Conservation (phyloP, 1,140 invertebrate genomes). For the Helicorthomorpha holstii region DNA sequence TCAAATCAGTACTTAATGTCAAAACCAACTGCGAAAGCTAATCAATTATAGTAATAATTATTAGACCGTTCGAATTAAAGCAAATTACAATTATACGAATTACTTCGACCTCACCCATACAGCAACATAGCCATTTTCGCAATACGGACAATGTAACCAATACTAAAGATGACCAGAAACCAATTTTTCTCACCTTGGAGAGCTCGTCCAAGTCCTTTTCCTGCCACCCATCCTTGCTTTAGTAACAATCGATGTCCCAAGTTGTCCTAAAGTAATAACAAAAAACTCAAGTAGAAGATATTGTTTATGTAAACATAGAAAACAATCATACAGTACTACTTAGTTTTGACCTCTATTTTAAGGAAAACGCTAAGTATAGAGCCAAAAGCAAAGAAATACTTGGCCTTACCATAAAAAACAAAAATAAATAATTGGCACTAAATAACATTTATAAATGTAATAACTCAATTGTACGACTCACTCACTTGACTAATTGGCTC, state of each 20-base stretch:
- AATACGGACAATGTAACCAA: too few relatives aligned
- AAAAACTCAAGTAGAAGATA: not conserved
- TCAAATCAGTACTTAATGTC: too few relatives aligned
- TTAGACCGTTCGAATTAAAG: too few relatives aligned
- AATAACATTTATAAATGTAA: not conserved
- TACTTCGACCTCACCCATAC: too few relatives aligned
- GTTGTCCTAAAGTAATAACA: constrained; percentile 3
- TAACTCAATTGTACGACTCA: not conserved
- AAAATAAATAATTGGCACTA: not conserved
- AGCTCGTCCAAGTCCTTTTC: not conserved
- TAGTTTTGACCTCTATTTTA: not conserved
- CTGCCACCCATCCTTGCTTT: constrained; percentile 7
- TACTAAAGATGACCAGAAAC: too few relatives aligned
- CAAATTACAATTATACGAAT: too few relatives aligned
- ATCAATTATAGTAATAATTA: too few relatives aligned
- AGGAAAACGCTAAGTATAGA: too few relatives aligned
- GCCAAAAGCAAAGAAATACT: too few relatives aligned
- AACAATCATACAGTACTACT: not conserved
- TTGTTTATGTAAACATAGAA: not conserved
- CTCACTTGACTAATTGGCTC: constrained; percentile 4
- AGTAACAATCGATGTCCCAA: constrained; percentile 6
- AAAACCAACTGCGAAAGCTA: too few relatives aligned
- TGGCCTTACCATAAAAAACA: not conserved
- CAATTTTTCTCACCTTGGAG: constrained; percentile 6
- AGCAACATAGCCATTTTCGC: too few relatives aligned